Evolutionary conservation across 1,140 invertebrate genomes (phyloP).

Genomic region (Hycleus phaleratus): DNA sequence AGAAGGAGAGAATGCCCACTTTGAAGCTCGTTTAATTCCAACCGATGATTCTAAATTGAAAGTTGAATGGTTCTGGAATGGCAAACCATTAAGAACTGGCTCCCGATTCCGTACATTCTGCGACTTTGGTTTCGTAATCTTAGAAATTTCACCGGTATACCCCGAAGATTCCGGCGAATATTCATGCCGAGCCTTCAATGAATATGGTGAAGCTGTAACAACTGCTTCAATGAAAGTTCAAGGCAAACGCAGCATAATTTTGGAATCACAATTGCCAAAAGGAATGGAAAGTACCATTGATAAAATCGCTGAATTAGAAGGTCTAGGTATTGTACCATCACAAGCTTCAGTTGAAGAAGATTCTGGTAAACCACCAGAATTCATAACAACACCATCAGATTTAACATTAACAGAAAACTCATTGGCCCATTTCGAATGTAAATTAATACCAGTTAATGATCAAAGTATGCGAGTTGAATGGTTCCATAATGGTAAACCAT

Average conservation of each 20-base stretch:
- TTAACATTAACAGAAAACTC: constrained; percentile 80
- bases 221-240: constrained; percentile 84
- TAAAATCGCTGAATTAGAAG: constrained; percentile 88
- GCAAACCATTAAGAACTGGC: constrained; percentile 79
- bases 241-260: constrained; percentile 83
- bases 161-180: constrained; percentile 92
- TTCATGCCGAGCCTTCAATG: constrained; percentile 81
- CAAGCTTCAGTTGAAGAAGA: constrained; percentile 66
- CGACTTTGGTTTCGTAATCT: constrained; percentile 90
- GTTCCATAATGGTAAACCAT: constrained; percentile 91
- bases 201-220: constrained; percentile 89
- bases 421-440: constrained; percentile 87
- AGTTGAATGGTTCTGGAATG: constrained; percentile 95
- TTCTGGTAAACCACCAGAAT: constrained; percentile 83
- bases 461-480: constrained; percentile 90
- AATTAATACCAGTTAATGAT: constrained; percentile 83
- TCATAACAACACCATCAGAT: constrained; percentile 81
- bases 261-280: constrained; percentile 85
- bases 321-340: constrained; percentile 59
- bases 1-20: constrained; percentile 89
- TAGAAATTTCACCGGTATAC: constrained; percentile 92
- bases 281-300: constrained; percentile 90
- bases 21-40: constrained; percentile 87
- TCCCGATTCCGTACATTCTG: constrained; percentile 90
- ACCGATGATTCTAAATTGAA: constrained; percentile 91